Evolutionary conservation across 2,797 vertebrate genomes (phyloP).

Genomic region (Sebastes kiyomatsui): DNA sequence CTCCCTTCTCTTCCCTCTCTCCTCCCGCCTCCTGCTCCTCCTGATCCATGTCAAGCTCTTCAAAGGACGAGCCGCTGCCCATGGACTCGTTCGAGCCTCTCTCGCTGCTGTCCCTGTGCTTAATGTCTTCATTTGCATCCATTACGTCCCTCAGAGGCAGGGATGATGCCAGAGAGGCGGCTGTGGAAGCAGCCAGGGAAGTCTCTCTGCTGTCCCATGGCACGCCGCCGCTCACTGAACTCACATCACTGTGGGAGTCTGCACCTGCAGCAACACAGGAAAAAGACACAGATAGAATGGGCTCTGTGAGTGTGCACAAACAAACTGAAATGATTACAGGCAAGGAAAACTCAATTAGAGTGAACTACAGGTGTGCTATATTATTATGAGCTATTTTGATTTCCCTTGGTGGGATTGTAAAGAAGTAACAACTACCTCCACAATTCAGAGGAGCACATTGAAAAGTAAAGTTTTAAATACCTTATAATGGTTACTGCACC

Average conservation of each 20-base stretch:
- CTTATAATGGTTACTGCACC: background rate
- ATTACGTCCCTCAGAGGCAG: constrained; percentile 76
- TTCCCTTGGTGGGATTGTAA: background rate
- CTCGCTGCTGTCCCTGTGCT: constrained; percentile 74
- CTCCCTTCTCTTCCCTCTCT: constrained; percentile 35
- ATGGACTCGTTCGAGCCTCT: constrained; percentile 84
- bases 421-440: background rate
- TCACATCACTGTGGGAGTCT: constrained; percentile 87
- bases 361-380: constrained; percentile 1
- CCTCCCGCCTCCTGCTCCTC: constrained; percentile 71
- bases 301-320: background rate
- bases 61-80: constrained; percentile 94
- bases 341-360: background rate
- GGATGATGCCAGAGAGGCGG: constrained; percentile 77
- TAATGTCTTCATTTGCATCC: constrained; percentile 78
- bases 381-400: background rate
- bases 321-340: background rate
- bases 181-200: constrained; percentile 83
- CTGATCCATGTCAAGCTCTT: constrained; percentile 94
- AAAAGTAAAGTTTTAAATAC: background rate
- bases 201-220: constrained; percentile 90
- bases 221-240: constrained; percentile 86
- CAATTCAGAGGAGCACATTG: background rate
- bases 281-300: background rate
- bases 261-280: constrained; percentile 68